Evolutionary conservation across 2,888 invertebrate genomes (phyloP), one percentile per base, ranked within the genome.

Genomic region (Drosophila suboccidentalis): DNA sequence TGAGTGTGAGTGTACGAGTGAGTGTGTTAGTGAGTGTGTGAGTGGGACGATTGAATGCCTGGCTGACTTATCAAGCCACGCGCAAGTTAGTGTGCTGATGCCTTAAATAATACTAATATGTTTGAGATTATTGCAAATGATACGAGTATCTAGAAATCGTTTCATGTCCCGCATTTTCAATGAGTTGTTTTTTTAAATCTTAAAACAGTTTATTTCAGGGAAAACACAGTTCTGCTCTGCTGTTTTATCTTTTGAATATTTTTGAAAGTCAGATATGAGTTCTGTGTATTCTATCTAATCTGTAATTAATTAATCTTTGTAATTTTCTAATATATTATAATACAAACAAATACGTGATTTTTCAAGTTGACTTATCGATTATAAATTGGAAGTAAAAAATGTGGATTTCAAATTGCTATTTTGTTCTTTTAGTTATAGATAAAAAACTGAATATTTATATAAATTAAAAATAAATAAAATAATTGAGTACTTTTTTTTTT

Each of bases 31-130:
- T 60, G 3, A 26, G 26, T 26, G 22, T 39, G 9, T 15, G 49
- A 46, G 49, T 55, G 41, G 51, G 50, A 39, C 54, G 43, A 22
- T 39, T 60, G 47, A 50, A 36, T 34, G 53, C 9, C 15, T 41
- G 44, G 36, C 32, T 62, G 65, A 61, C 43, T 67, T 64, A 61
- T 55, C 51, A 71, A 63, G 67, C 63, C 74, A 76, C 74, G 79
- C 69, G 78, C 67, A 22, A 54, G 38, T 60, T 13, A n/a, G 29
- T 36, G 34, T 57, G 10, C 29, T 39, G 3, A 15, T 44, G 55
- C 38, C 50, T 59, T 46, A 63, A 62, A 66, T 63, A 67, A 58
- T 61, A 55, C 47, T 22, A 47, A 64, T 67, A 58, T 54, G 67
- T 51, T 32, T 71, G 60, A 19, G 67, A 67, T 39, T 64, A 66